Base-by-base conservation (phyloP, 2,888 invertebrate genomes). In the Pollenia angustigena region DNA sequence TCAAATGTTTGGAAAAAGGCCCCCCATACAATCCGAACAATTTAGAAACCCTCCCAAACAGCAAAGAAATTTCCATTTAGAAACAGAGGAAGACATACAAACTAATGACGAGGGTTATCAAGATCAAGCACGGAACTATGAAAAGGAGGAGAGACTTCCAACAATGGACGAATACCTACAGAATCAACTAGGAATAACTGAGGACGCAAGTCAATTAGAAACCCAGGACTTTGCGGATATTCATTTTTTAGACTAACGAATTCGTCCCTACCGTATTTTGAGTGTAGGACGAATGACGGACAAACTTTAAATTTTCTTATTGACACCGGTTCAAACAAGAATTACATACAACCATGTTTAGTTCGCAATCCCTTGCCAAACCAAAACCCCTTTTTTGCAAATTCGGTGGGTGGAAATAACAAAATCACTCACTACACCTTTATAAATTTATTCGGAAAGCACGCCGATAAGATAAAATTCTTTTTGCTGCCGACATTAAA, bases 191-290 rank as follows among this genome's bases (percentile, higher is more conserved):
- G 32, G 32, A 32, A 32, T 32, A 32, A 6, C 56, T 0, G 68
- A 50, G 8, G n/a, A 16, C 58, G 46, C 11, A 42, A 54, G 64
- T 12, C 52, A 64, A 16, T 54, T 16, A 0, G 69, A 62, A 62
- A 42, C 10, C 2, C 50, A 75, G 7, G 66, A 50, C 42, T 75
- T 75, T n/a, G 23, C 32, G 4, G 69, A 82, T 12, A 69, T 82
- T 12, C 58, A 82, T 69, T 75, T 82, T 82, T 82, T 75, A 54
- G 71, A 16, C 6, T 80, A 72, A 62, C 62, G 0, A 11, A 69
- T 11, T 71, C 79, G 44, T 68, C 78, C 3, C 58, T 79, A 16
- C 78, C 68, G 10, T 68, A 79, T 46, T 56, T 79, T 60, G 46
- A 68, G 14, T 46, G 32, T 12, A 69, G 46, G 68, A 56, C 64